These are phyloP conservation scores for Corvus hawaiiensis DNA, from an alignment of 2,113 vertebrate species.

Conservation along the genomic window DNA sequence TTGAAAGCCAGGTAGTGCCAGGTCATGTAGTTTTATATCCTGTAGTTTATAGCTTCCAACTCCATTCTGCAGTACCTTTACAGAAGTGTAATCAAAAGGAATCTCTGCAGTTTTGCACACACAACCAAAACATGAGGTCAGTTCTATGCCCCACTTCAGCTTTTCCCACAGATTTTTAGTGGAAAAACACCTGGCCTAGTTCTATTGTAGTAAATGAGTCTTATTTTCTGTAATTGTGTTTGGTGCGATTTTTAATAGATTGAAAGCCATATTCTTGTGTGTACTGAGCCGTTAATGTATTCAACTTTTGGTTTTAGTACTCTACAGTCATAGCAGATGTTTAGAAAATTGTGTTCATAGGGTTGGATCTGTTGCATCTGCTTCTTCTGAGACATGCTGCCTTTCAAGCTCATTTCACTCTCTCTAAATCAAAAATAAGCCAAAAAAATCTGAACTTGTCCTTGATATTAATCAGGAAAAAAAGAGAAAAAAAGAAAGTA, in stretches of 20 bases:
- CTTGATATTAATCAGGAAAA: background rate
- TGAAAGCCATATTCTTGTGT: background rate
- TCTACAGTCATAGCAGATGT: slow-evolving; percentile 1
- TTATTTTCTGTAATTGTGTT: background rate
- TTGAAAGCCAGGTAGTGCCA: background rate
- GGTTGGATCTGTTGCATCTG: slow-evolving; percentile 36
- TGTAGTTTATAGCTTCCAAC: background rate
- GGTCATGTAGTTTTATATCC: background rate
- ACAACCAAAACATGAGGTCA: background rate
- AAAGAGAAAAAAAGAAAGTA: background rate
- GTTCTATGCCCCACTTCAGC: background rate
- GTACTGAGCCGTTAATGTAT: background rate
- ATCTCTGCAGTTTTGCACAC: background rate
- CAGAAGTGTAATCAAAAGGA: background rate
- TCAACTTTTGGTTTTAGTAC: background rate
- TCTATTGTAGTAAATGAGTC: background rate
- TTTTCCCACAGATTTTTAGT: background rate
- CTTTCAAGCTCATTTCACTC: slow-evolving; percentile 33
- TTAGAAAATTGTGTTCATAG: slow-evolving; percentile 49
- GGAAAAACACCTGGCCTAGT: background rate
- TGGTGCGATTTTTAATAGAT: background rate
- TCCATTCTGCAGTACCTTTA: background rate
- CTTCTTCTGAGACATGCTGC: slow-evolving; percentile 9
- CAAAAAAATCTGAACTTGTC: background rate
- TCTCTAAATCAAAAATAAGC: slow-evolving; percentile 33